Base-by-base conservation (phyloP, 2,113 vertebrate species). In the Rhagologus leucostigma region DNA sequence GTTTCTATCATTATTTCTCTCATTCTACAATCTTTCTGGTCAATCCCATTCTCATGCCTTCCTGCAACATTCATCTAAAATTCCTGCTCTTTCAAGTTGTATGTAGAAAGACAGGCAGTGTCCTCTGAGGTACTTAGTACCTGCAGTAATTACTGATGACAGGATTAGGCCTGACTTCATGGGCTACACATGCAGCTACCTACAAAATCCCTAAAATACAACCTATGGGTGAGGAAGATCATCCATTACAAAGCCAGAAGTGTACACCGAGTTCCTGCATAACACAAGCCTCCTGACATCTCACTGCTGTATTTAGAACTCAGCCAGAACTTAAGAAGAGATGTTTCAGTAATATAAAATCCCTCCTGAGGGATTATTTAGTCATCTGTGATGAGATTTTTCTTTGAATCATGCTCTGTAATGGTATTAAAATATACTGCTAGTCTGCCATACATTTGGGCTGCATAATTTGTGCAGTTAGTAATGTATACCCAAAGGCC, bases 341-440 rank as follows among this genome's bases (percentile, higher is more conserved):
- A 56, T 44, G 29, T 82, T 91, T 94, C 69, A 91, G 70, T 57
- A 92, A 89, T 84, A 89, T 57, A 64, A 92, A 96, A 89, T 60
- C 39, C 41, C 53, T 92, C 86, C 62, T 78, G 32, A 89, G 84
- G 90, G 92, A 95, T 92, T 93, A 91, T 86, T 94, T 84, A 96
- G 88, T 94, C 92, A 93, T 94, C 65, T 22, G 17, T 78, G 65
- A 87, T 74, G 93, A 95, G 83, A 91, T 73, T 87, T 95, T 93
- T 97, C 80, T 96, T 94, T 95, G 70, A 79, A 87, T 95, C 52
- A 6, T 86, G 53, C 49, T 84, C 69, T 75, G 37, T 81, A 94
- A 81, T 55, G 57, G 57, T 71, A 70, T 82, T 94, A 84, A 96
- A 95, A 94, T 89, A 91, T 79, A 95, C 76, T 46, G 53, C 82